Base-by-base conservation (phyloP, 2,113 vertebrate genomes). In the Chroicocephalus ridibundus region DNA sequence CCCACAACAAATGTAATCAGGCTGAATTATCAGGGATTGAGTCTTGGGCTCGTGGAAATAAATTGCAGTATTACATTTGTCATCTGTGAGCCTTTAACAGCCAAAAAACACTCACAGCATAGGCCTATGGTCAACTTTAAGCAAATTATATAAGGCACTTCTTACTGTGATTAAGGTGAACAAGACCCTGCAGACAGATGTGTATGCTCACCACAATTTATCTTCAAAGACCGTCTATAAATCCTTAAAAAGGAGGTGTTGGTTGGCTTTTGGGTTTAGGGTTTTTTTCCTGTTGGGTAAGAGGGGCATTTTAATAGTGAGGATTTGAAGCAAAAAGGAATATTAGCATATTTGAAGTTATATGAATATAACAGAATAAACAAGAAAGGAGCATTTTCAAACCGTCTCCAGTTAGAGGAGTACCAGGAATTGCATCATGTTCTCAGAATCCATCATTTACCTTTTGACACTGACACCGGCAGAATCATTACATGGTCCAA, bases 61-160 rank as follows among this genome's bases (percentile, higher is more conserved):
- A 93, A 93, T 25, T 79, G 47, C 40, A 66, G 78, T 60, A 76
- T 94, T 94, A 93, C 25, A 75, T 94, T 93, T 94, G 86, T 97
- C 91, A 93, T 88, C 74, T 76, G 19, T 65, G 58, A 91, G 85
- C 71, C 69, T 81, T 88, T 93, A 94, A 79, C 64, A 94, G 69
- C 79, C 86, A 80, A 54, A 93, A 78, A 91, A 58, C 66, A 71
- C 57, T 96, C 69, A 78, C 51, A 77, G 87, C 38, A 82, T 1
- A 94, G 46, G n/a, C 42, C 54, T 80, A 20, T 88, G 86, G 78
- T 85, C 84, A 95, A 61, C 68, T 80, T 94, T 82, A 97, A 95
- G 78, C n/a, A 95, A 94, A 95, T 91, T 46, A 52, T 10, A 86
- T 25, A 52, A 47, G 47, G 44, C 72, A 78, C 22, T 94, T 86